Conservation (phyloP, 2,888 invertebrate species). For the Emmelina monodactyla region DNA sequence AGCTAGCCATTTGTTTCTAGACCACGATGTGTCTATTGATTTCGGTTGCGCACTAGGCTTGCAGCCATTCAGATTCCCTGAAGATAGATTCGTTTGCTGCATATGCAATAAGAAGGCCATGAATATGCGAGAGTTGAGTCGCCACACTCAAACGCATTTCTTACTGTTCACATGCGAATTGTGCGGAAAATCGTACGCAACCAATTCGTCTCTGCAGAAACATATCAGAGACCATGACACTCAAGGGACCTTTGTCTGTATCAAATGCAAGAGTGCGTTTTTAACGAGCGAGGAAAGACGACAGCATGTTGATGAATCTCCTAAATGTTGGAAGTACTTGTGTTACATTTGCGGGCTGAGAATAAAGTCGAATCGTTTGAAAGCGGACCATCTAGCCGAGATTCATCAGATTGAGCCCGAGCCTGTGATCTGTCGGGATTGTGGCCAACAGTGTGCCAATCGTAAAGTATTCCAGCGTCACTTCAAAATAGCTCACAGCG, state of each 20-base stretch:
- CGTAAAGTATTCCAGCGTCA: slow-evolving; percentile 37
- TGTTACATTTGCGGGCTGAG: slow-evolving; percentile 42
- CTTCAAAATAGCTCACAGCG: slow-evolving; percentile 39
- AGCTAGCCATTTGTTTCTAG: neutral
- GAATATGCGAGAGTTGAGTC: slow-evolving; percentile 21
- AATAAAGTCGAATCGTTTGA: slow-evolving; percentile 35
- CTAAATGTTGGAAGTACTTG: slow-evolving; percentile 40
- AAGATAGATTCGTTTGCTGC: neutral
- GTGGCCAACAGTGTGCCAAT: slow-evolving; percentile 31
- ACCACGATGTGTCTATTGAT: neutral
- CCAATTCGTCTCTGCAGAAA: slow-evolving; percentile 17
- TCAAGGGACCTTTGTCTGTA: neutral
- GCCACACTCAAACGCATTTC: slow-evolving; percentile 27
- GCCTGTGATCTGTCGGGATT: slow-evolving; percentile 37
- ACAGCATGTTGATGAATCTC: slow-evolving; percentile 31
- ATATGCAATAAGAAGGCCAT: slow-evolving; percentile 21
- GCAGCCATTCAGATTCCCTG: neutral
- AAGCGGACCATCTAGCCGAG: slow-evolving; percentile 34
- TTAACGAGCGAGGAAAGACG: slow-evolving; percentile 31
- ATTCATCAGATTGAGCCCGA: slow-evolving; percentile 34
- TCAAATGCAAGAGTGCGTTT: slow-evolving; percentile 40
- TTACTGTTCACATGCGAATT: slow-evolving; percentile 23
- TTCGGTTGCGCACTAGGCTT: neutral
- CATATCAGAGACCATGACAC: slow-evolving; percentile 18
- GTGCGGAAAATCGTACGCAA: slow-evolving; percentile 25